Conservation (phyloP, 2,113 vertebrate species). For the Aegithalos caudatus region DNA sequence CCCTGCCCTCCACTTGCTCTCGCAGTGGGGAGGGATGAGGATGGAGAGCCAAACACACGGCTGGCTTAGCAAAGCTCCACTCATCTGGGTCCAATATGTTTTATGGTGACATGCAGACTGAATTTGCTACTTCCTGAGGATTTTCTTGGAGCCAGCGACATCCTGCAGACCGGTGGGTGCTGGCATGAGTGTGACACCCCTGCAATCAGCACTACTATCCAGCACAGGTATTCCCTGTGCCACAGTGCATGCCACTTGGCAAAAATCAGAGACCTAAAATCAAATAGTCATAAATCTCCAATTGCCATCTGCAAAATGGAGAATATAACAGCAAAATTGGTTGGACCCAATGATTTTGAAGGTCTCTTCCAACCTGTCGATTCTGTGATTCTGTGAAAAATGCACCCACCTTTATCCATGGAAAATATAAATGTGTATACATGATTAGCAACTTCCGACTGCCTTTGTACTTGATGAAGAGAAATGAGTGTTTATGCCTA, state of each 20-base stretch:
- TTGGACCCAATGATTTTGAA: not conserved
- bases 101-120: not conserved
- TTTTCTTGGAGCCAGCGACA: not conserved
- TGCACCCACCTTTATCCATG: not conserved
- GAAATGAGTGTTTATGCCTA: not conserved
- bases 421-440: not conserved
- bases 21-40: not conserved
- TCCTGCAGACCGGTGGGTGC: not conserved
- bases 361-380: not conserved
- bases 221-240: not conserved
- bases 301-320: not conserved
- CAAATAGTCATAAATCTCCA: not conserved
- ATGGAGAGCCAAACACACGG: not conserved
- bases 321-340: not conserved
- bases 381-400: not conserved
- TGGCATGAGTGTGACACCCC: not conserved
- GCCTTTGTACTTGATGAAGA: not conserved
- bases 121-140: not conserved
- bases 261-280: too few species aligned
- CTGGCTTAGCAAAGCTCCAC: not conserved
- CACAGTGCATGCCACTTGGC: fast-evolving
- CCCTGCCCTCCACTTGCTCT: conserved; percentile 51
- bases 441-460: not conserved
- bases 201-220: not conserved
- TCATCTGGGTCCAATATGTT: conserved; percentile 20